These are phyloP conservation scores for Agrotis ipsilon DNA, from an alignment of 2,888 invertebrate species.

Conservation along the genomic window DNA sequence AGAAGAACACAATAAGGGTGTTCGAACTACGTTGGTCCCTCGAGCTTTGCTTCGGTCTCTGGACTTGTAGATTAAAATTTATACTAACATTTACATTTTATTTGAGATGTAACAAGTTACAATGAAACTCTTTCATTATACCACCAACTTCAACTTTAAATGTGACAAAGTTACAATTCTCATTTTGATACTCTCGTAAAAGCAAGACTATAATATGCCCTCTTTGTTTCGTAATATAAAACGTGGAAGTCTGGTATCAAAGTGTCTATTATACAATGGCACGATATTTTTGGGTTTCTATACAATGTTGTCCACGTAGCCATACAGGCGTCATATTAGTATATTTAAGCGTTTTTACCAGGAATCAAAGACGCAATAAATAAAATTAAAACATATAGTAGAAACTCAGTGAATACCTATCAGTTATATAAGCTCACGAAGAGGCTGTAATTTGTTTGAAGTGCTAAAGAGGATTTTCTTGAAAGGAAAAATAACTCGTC, in stretches of 20 bases:
- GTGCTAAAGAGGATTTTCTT: conserved; percentile 82
- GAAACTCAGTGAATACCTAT: conserved; percentile 73
- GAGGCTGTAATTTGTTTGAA: conserved; percentile 84
- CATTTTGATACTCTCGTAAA: conserved; percentile 38
- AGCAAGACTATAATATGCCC: conserved; percentile 34
- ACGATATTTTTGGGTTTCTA: conserved; percentile 32
- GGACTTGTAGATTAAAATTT: conserved; percentile 45
- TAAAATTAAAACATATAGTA: conserved; percentile 67
- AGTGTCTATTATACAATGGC: conserved; percentile 20
- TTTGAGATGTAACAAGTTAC: conserved; percentile 25
- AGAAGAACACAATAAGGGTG: conserved; percentile 12
- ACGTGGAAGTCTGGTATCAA: conserved; percentile 29
- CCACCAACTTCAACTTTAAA: conserved; percentile 23
- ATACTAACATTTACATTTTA: conserved; percentile 33
- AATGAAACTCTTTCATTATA: conserved; percentile 26
- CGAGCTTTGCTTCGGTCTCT: conserved; percentile 14
- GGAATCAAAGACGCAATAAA: conserved; percentile 64
- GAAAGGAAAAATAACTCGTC: conserved; percentile 83
- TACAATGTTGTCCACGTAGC: conserved; percentile 38
- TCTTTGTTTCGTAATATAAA: conserved; percentile 49
- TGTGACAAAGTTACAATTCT: conserved; percentile 32
- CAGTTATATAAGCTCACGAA: conserved; percentile 73
- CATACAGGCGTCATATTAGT: conserved; percentile 28
- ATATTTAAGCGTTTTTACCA: conserved; percentile 30
- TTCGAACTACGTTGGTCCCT: conserved; percentile 22